Evolutionary conservation across 2,113 vertebrate species (phyloP).

Genomic region (Saccopteryx leptura): DNA sequence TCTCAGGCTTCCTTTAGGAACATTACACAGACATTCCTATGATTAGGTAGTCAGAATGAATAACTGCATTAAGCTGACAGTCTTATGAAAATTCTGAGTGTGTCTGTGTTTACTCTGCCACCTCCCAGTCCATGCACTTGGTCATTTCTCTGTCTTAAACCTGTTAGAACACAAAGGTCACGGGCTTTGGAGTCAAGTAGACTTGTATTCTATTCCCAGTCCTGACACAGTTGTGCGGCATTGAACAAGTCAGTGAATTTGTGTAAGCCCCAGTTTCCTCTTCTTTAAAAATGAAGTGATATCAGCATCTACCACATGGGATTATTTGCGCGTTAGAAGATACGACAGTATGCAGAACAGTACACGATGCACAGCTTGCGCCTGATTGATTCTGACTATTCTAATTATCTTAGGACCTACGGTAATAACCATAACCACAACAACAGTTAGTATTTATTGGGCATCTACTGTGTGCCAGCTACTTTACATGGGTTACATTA

Average conservation of each 20-base stretch:
- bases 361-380: not conserved
- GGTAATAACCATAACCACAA: not conserved
- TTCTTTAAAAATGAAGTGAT: not conserved
- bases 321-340: not conserved
- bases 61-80: not conserved
- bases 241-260: slow-evolving; percentile 21
- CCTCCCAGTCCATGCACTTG: no score
- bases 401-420: not conserved
- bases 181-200: not conserved
- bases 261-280: not conserved
- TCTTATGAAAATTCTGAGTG: not conserved
- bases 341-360: no score
- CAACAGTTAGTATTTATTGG: not conserved
- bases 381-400: not conserved
- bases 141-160: not conserved
- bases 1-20: slow-evolving; percentile 27
- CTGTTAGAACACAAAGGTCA: not conserved
- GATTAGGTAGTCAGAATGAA: not conserved
- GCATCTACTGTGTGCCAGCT: not conserved
- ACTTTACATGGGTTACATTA: not conserved
- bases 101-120: not conserved
- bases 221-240: not conserved
- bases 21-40: not conserved
- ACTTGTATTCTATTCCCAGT: not conserved
- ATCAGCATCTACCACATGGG: not conserved